Conservation (phyloP, 92 coral and sea anemone genomes). For the Zoanthus sansibaricus region DNA sequence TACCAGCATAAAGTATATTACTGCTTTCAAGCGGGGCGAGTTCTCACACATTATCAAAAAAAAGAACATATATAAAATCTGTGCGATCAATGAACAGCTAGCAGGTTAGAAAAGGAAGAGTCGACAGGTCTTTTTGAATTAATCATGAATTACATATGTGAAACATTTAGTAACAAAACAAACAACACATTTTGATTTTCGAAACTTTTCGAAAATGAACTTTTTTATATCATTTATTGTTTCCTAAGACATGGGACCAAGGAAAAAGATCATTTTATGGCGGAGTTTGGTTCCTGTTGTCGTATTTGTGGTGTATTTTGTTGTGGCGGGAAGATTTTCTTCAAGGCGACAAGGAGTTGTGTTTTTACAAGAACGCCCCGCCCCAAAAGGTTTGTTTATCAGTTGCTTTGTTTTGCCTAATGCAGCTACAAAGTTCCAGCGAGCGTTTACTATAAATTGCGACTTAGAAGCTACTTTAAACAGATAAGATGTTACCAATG, state of each 20-base stretch:
- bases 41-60: neutral
- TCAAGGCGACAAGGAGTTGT: neutral
- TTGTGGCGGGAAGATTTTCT: slow-evolving; percentile 32
- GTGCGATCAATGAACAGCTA: slow-evolving; percentile 2
- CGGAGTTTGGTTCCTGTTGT: slow-evolving; percentile 40
- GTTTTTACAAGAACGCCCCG: slow-evolving; percentile 5
- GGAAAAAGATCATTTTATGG: slow-evolving; percentile 17
- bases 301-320: slow-evolving; percentile 37
- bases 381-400: slow-evolving; percentile 12
- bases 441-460: too few species aligned
- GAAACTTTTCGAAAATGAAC: neutral
- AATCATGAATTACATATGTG: slow-evolving; percentile 18
- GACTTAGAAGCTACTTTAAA: too few species aligned
- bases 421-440: neutral
- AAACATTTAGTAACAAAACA: slow-evolving; percentile 36
- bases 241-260: slow-evolving; percentile 29
- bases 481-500: neutral
- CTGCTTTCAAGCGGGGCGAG: neutral
- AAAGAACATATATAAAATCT: neutral
- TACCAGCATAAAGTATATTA: neutral
- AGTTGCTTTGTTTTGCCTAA: neutral
- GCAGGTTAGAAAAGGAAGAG: neutral
- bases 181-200: neutral
- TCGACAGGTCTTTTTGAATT: slow-evolving; percentile 37
- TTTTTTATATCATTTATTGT: neutral